phyloP scores from a whole-genome alignment of 1,140 invertebrate species.

The Brachionus plicatilis region DNA sequence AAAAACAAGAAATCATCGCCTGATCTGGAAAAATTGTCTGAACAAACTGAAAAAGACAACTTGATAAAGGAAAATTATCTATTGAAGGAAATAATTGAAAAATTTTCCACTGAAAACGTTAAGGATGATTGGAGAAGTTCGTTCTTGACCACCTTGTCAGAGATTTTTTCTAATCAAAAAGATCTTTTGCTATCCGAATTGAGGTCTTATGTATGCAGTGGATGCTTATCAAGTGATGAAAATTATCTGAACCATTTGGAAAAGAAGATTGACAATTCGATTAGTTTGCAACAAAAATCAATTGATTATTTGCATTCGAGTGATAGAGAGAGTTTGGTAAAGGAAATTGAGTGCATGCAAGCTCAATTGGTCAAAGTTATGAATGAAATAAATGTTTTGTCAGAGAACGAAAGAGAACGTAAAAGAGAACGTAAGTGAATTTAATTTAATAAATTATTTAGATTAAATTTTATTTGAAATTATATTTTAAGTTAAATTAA shows the following conservation, averaged over 20 bases:
- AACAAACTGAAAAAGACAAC: conserved; percentile 4
- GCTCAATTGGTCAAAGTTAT: not conserved
- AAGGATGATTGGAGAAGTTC: not conserved
- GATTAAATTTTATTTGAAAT: too few species aligned
- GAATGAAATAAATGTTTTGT: not conserved
- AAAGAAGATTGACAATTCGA: conserved; percentile 4
- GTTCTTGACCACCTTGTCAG: not conserved
- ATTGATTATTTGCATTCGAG: not conserved
- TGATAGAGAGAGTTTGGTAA: not conserved
- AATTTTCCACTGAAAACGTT: not conserved
- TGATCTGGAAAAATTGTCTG: not conserved
- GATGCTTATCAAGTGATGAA: not conserved
- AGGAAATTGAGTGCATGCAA: not conserved
- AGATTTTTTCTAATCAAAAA: not conserved
- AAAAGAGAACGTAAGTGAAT: conserved; percentile 8
- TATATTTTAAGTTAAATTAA: not conserved
- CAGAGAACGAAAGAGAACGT: conserved; percentile 1
- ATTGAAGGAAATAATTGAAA: not conserved
- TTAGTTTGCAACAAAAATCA: not conserved
- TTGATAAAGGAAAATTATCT: conserved; percentile 6
- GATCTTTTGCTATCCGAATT: conserved; percentile 4
- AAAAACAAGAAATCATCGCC: not conserved
- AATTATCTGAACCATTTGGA: not conserved
- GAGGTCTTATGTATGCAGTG: not conserved
- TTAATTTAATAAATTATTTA: too few species aligned